phyloP scores from a whole-genome alignment of 35 echinoderm and acorn worm genomes.

The Holothuria glaberrima region DNA sequence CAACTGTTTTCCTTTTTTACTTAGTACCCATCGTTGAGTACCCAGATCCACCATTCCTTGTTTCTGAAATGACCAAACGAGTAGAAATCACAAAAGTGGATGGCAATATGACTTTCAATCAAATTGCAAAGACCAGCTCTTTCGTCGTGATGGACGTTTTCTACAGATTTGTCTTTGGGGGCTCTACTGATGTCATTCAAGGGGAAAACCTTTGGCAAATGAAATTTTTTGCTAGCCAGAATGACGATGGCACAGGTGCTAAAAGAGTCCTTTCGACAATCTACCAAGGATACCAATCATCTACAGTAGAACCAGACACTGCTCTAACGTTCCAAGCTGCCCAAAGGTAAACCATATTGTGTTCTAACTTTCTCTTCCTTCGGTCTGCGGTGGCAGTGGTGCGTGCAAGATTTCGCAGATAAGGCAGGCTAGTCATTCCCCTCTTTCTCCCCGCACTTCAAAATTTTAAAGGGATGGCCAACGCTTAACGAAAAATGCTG shows the following conservation, averaged over 20 bases:
- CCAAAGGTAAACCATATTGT: not conserved
- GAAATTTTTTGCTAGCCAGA: conserved; percentile 8
- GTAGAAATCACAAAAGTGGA: not conserved
- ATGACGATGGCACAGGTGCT: not conserved
- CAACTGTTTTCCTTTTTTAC: no score
- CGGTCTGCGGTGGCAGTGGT: no score
- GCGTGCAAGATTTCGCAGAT: no score
- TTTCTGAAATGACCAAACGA: not conserved
- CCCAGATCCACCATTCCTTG: not conserved
- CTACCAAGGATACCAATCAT: not conserved
- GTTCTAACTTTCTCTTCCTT: no score
- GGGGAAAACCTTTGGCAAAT: conserved; percentile 8
- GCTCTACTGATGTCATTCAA: not conserved
- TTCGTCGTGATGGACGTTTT: not conserved
- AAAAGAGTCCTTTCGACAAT: not conserved
- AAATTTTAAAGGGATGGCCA: no score
- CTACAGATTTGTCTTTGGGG: not conserved
- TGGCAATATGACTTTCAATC: not conserved
- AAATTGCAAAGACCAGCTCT: not conserved
- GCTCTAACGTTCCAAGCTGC: not conserved
- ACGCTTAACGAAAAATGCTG: no score
- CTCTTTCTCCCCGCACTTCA: no score
- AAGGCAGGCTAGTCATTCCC: no score
- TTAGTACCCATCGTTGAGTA: not conserved
- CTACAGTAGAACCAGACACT: not conserved